Evolutionary conservation across 2,113 vertebrate genomes (phyloP).

Genomic region (Steatornis caripensis): DNA sequence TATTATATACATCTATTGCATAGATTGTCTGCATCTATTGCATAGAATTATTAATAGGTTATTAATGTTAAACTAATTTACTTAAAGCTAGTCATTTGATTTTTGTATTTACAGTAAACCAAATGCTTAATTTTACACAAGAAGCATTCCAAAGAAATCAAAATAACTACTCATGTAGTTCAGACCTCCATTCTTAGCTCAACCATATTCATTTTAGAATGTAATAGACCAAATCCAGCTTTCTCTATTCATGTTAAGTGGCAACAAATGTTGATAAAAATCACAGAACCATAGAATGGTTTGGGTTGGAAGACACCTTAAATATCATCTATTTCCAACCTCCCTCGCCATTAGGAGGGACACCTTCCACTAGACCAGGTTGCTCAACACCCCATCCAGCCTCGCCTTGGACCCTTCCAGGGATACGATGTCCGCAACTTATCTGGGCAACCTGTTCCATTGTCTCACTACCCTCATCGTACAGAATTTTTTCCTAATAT

Average conservation of each 20-base stretch:
- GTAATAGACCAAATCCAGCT: background rate
- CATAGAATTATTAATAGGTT: background rate
- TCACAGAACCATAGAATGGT: too few relatives aligned
- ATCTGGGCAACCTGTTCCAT: too few relatives aligned
- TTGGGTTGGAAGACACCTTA: too few relatives aligned
- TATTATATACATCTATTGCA: background rate
- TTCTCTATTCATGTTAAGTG: background rate
- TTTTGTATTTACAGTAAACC: background rate
- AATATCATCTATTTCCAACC: too few relatives aligned
- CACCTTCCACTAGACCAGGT: too few relatives aligned
- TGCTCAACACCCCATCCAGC: too few relatives aligned
- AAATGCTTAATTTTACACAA: background rate
- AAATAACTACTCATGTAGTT: background rate
- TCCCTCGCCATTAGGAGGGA: too few relatives aligned
- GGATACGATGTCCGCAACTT: too few relatives aligned
- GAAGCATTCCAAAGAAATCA: background rate
- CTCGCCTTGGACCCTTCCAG: too few relatives aligned
- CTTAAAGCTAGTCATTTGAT: background rate
- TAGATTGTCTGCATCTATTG: background rate
- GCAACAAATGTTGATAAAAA: background rate
- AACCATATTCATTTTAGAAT: background rate
- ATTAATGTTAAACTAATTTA: background rate
- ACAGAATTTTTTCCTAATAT: too few relatives aligned
- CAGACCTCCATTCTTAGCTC: background rate
- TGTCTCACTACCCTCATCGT: too few relatives aligned